Evolutionary conservation across 2,797 vertebrate genomes (phyloP), one percentile per base, ranked within the genome.

Genomic region (Nyctalus aviator): DNA sequence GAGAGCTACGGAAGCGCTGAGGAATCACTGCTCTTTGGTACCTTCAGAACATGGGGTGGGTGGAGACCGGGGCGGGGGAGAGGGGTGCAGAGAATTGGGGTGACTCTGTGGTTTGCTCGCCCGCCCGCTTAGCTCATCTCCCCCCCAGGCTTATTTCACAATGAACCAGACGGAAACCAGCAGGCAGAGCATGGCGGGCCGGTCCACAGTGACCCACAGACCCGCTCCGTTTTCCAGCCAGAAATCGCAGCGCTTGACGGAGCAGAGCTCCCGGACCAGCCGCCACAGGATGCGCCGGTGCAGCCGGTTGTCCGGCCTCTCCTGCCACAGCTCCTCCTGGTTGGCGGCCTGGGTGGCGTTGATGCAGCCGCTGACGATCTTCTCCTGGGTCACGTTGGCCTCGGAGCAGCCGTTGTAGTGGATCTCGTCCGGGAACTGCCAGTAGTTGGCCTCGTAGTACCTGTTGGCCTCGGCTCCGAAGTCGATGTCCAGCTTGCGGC

Each of bases 221-320:
- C 93, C 97, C 0, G 75, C 27, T 12, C 86, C 96, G 1, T 25
- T 83, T 7, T 95, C 88, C 68, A 55, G 0, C 97, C 93, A 94
- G 1, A 91, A 96, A 2, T 96, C 94, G 0, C 97, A 97, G 78
- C 2, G 79, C 88, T 97, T 96, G 72, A 66, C 0, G 0, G 97
- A 77, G 77, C 97, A 98, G 50, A 98, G 92, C 85, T 98, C 96
- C 25, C 73, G 87, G 88, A 97, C 91, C 66, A 98, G 94, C 7
- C 57, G 59, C 94, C 95, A 96, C 77, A 97, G 95, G 50, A 98
- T 37, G 5, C 85, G 83, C 72, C 95, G 90, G 73, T 96, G 18
- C 1, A 95, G 90, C 59, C 55, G 82, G 37, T 94, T 84, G 41
- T 94, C 68, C 8, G 91, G 94, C 23, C 82, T 95, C 78, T 97